Base-by-base conservation (phyloP, 92 coral and sea anemone genomes). In the Bergia sp. region DNA sequence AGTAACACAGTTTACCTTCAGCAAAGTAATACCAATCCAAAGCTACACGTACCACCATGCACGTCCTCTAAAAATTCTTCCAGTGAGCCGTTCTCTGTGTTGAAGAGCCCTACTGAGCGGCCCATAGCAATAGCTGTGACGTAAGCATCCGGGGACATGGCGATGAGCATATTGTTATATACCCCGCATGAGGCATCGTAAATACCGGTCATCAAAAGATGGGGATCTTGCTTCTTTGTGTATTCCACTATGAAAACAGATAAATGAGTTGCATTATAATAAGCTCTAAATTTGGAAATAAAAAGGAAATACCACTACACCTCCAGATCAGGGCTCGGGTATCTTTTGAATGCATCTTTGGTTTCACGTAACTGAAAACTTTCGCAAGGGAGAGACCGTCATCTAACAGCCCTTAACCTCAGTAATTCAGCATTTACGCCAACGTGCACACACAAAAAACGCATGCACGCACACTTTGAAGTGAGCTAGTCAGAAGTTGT, bases 41-140 rank as follows among this genome's bases (percentile, higher is more conserved):
- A 77, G 37, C 36, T 37, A 37, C 42, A 55, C 85, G 43, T 90
- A 97, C 99, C 99, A 72, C 98, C 95, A 79, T 97, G 99, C 18
- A 97, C 96, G 13, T 94, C 95, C 82, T 97, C 96, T 40, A 97
- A 86, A 36, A 94, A 37, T 81, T 97, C 98, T 83, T 95, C 99
- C 53, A 97, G 89, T 76, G 82, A 90, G 18, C 98, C 99, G 73
- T 90, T 93, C 53, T 94, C 96, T 37, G 98, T 97, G 75, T 94
- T 94, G 57, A 95, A 97, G 53, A 97, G 91, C 23, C 95, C 99
- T 71, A 97, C 57, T 3, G 97, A 95, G 16, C 98, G 94, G 38
- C 98, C 98, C 97, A 97, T 95, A 23, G 97, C 92, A 45, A 97
- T 93, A 29, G 98, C 99, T 3, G 98, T 94, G 85, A 97, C 96